Base-by-base conservation (phyloP, 1,140 invertebrate genomes). In the Campoletis sonorensis region DNA sequence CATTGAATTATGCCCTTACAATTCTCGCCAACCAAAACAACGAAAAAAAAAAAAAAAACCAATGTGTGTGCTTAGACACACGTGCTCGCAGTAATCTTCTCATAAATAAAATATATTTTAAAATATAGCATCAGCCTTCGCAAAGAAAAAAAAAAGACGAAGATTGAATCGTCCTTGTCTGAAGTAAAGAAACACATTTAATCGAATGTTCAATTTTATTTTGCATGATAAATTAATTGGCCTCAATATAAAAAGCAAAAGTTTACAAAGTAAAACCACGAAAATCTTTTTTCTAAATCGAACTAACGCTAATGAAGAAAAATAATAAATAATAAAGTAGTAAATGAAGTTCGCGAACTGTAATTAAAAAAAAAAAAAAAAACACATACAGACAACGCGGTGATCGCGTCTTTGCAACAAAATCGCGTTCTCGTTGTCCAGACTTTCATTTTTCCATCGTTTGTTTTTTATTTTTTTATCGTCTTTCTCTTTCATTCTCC, bases 361-460 rank as follows among this genome's bases (percentile, higher is more conserved):
- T 45, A 45, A 45, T 45, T n/a, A n/a, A n/a, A 45, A 45, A 45
- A 45, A 45, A 8, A 45, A 1, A 45, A 5, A 13, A 5, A 13
- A 5, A 4, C 40, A 45, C 40, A 11, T 13, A 13, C 40, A 13
- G 5, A 11, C 40, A 45, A 8, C 2, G 40, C 13, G 11, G 1
- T 13, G 40, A 70, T 70, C 68, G 33, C 68, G 68, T 71, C 33
- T 71, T 71, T 30, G 8, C 33, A 33, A 68, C 68, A 15, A 71
- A 18, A 71, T 71, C 68, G 68, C 68, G 68, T n/a, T 71, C 30
- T 33, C 68, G 68, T 40, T 27, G 26, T 33, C 68, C 68, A 21
- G 33, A 71, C 68, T 71, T 71, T 71, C 68, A 73, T 51, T 73
- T 73, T 73, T 51, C 40, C 37, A 49, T 49, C n/a, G 33, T 51